A percentile compares a stretch with the other conserved stretches of the same genome.
Evolutionary conservation across 2,888 invertebrate species (phyloP).

Genomic region (Cheilosia grossa): DNA sequence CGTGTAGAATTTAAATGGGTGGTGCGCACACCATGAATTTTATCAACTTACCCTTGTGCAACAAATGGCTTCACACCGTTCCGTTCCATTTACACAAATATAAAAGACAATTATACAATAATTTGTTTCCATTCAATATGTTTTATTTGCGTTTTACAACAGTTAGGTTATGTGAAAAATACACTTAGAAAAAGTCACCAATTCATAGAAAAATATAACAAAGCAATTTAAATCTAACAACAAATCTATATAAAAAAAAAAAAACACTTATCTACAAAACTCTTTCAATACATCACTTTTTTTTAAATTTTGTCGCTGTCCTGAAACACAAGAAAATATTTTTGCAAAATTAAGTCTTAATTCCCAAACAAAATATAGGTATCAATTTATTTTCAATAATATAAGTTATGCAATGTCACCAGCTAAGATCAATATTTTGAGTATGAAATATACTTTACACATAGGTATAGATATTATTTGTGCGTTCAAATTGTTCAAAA

Average conservation of each 20-base stretch:
- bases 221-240: conserved; percentile 58
- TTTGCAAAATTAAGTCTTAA: conserved; percentile 22
- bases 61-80: too few relatives aligned
- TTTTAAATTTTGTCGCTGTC: conserved; percentile 66
- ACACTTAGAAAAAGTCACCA: conserved; percentile 57
- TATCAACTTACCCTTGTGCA: too few relatives aligned
- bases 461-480: conserved; percentile 30
- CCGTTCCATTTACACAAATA: not conserved
- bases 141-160: conserved; percentile 62
- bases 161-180: conserved; percentile 32
- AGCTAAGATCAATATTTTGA: conserved; percentile 31
- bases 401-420: conserved; percentile 35
- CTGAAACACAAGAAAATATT: conserved; percentile 67
- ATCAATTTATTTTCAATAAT: not conserved
- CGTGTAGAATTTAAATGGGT: too few relatives aligned
- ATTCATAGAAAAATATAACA: conserved; percentile 64
- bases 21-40: too few relatives aligned
- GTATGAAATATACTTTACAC: conserved; percentile 1
- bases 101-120: not conserved
- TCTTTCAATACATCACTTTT: conserved; percentile 63
- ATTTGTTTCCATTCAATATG: not conserved
- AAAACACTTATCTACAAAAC: conserved; percentile 47
- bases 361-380: conserved; percentile 1
- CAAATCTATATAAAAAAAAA: conserved; percentile 32
- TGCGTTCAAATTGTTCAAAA: conserved; percentile 33